Conservation (phyloP, 2,888 invertebrate species). For the Rhagonycha fulva region DNA sequence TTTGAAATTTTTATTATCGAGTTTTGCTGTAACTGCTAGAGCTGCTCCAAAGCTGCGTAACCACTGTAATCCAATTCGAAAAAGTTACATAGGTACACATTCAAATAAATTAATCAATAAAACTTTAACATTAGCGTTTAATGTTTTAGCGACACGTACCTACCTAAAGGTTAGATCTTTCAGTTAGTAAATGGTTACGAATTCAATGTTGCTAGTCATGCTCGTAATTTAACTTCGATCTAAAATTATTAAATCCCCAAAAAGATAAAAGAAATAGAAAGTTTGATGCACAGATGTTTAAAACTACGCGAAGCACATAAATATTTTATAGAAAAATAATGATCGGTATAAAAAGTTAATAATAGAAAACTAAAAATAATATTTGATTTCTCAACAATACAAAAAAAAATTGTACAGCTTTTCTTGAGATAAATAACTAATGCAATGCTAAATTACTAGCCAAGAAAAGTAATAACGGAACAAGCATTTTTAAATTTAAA, state of each 20-base stretch:
- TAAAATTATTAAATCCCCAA: constrained; percentile 11
- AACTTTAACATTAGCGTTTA: not conserved
- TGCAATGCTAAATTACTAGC: not conserved
- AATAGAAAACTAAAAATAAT: not conserved
- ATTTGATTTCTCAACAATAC: not conserved
- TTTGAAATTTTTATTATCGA: not conserved
- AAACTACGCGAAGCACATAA: constrained; percentile 6
- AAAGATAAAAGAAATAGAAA: constrained; percentile 18
- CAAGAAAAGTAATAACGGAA: not conserved
- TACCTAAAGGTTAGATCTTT: not conserved
- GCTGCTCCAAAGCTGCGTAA: not conserved
- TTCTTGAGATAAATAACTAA: not conserved
- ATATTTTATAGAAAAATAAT: not conserved
- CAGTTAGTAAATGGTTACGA: constrained; percentile 9
- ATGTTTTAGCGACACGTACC: constrained; percentile 1
- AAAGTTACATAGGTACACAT: not conserved
- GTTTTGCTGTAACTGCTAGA: not conserved
- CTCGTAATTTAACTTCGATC: constrained; percentile 13
- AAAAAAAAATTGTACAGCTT: not conserved
- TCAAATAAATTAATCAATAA: not conserved
- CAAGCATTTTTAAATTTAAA: not conserved
- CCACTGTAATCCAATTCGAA: not conserved
- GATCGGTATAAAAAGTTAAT: not conserved
- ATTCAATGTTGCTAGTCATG: constrained; percentile 11
- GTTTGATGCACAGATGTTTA: constrained; percentile 17